phyloP scores from a whole-genome alignment of 2,888 invertebrate species.

The Agapostemon virescens region DNA sequence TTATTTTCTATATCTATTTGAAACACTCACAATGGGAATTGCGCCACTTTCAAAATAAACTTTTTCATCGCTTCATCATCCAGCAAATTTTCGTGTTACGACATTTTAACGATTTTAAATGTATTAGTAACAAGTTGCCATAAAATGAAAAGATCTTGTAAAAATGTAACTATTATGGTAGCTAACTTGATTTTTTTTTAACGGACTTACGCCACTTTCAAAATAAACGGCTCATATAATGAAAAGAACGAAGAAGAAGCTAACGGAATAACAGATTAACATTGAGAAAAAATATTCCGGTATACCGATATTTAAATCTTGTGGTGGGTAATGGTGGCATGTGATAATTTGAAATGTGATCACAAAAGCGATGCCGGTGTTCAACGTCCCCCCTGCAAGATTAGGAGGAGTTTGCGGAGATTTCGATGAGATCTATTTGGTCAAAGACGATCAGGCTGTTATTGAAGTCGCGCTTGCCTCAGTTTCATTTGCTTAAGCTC shows the following conservation, averaged over 20 bases:
- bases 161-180: too few relatives aligned
- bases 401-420: slow-evolving; percentile 58
- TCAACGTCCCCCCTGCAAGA: slow-evolving; percentile 44
- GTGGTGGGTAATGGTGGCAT: background rate
- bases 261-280: background rate
- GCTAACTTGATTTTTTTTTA: too few relatives aligned
- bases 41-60: too few relatives aligned
- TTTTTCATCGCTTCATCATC: too few relatives aligned
- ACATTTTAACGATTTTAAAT: too few relatives aligned
- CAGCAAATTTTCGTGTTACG: too few relatives aligned
- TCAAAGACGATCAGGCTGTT: slow-evolving; percentile 59
- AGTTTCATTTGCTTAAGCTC: slow-evolving; percentile 44
- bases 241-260: background rate
- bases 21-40: too few relatives aligned
- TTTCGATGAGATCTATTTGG: slow-evolving; percentile 63
- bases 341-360: slow-evolving; percentile 35
- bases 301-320: background rate
- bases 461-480: slow-evolving; percentile 52
- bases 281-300: background rate
- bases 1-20: too few relatives aligned
- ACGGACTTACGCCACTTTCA: too few relatives aligned
- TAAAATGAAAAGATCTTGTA: too few relatives aligned
- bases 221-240: too few relatives aligned
- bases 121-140: too few relatives aligned
- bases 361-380: slow-evolving; percentile 31